These are phyloP conservation scores for Dendrolimus punctatus DNA, from an alignment of 1,140 invertebrate genomes.

Conservation along the genomic window DNA sequence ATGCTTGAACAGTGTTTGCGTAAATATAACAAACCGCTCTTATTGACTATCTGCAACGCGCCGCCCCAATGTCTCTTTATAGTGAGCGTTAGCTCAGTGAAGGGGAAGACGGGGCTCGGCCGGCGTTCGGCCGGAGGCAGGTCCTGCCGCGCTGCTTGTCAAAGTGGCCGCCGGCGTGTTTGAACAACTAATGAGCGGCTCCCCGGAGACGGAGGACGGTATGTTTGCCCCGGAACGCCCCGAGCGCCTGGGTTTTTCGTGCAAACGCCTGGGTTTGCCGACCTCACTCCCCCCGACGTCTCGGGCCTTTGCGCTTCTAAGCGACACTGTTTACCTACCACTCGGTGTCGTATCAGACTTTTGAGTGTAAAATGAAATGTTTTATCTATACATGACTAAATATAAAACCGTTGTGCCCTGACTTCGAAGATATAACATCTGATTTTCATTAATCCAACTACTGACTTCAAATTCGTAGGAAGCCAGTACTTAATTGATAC, in stretches of 20 bases:
- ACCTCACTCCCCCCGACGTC: slow-evolving; percentile 19
- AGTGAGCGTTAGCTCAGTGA: slow-evolving; percentile 51
- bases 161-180: slow-evolving; percentile 64
- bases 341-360: slow-evolving; percentile 50
- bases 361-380: slow-evolving; percentile 47
- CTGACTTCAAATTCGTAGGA: too few species aligned
- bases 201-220: slow-evolving; percentile 38
- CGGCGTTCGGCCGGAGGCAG: slow-evolving; percentile 19
- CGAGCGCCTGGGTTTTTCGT: slow-evolving; percentile 44
- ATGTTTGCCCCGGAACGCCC: slow-evolving; percentile 52
- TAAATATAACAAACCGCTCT: slow-evolving; percentile 32
- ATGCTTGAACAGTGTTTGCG: slow-evolving; percentile 5
- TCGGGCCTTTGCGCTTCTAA: slow-evolving; percentile 9
- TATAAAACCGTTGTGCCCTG: slow-evolving; percentile 1
- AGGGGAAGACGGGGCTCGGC: slow-evolving; percentile 42
- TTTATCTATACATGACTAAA: slow-evolving; percentile 31
- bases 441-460: too few species aligned
- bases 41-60: slow-evolving; percentile 26
- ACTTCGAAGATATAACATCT: too few species aligned
- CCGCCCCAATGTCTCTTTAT: slow-evolving; percentile 43
- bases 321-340: slow-evolving; percentile 36
- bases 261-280: slow-evolving; percentile 36
- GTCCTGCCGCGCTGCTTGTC: slow-evolving; percentile 46
- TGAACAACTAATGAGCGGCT: slow-evolving; percentile 44
- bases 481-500: too few species aligned